These are phyloP conservation scores for Archilochus colubris DNA, from an alignment of 2,113 vertebrate genomes.

Conservation along the genomic window DNA sequence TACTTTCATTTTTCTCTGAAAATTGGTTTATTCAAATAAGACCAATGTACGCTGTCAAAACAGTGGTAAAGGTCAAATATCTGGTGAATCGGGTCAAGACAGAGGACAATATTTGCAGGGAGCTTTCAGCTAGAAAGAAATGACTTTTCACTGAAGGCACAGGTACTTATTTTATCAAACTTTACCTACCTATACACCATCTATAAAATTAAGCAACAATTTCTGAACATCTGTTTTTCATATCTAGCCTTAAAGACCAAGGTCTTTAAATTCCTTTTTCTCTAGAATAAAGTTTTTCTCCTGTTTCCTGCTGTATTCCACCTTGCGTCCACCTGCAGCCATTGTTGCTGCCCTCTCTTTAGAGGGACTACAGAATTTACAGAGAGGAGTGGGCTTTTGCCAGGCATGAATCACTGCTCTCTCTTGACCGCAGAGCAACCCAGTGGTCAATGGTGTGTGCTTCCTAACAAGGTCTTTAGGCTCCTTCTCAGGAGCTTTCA, in stretches of 20 bases:
- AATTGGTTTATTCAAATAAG: not conserved
- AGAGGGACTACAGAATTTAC: not conserved
- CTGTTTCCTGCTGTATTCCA: not conserved
- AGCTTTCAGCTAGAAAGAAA: not conserved
- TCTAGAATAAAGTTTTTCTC: not conserved
- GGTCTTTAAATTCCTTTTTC: not conserved
- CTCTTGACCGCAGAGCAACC: not conserved
- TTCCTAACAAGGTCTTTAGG: not conserved
- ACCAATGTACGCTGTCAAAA: not conserved
- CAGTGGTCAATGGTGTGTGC: not conserved
- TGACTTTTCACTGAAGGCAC: not conserved
- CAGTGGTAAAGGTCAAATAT: not conserved
- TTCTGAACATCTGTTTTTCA: not conserved
- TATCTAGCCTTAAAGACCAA: not conserved
- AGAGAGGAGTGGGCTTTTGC: not conserved
- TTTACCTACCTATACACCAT: accelerated
- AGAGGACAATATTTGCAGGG: not conserved
- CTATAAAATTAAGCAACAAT: not conserved
- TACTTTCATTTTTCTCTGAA: not conserved
- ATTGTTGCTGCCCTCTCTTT: not conserved
- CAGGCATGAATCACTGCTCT: not conserved
- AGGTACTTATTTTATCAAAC: not conserved
- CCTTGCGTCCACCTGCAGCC: not conserved
- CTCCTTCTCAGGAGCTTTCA: not conserved
- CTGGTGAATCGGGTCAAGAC: not conserved